A percentile compares a stretch with the other conserved stretches of the same genome.
phyloP scores from a whole-genome alignment of 2,797 vertebrate genomes.

The Triplophysa yarkandensis region DNA sequence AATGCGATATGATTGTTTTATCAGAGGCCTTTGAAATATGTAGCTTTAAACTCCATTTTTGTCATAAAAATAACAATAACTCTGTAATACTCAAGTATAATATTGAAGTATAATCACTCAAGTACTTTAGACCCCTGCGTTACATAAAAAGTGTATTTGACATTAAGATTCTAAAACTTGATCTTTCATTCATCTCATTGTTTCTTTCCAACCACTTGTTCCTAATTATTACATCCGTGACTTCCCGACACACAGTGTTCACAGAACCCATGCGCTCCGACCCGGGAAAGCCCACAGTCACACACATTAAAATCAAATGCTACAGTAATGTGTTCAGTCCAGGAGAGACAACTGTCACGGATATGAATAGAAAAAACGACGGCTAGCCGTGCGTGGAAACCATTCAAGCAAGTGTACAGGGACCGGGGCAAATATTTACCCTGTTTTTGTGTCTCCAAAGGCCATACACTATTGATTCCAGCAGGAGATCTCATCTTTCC shows the following conservation, averaged over 20 bases:
- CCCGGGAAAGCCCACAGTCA: neutral
- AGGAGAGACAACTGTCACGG: neutral
- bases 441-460: conserved; percentile 49
- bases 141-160: conserved; percentile 6
- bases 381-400: conserved; percentile 4
- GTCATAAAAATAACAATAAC: neutral
- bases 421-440: conserved; percentile 55
- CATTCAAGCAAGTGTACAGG: conserved; percentile 8
- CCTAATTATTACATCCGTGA: conserved; percentile 79
- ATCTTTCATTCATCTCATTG: conserved; percentile 68
- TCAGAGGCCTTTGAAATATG: neutral
- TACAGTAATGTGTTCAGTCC: conserved; percentile 56
- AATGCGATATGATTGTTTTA: neutral
- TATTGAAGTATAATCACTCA: neutral
- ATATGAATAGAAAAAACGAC: conserved; percentile 30
- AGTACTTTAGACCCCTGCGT: neutral
- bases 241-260: conserved; percentile 95
- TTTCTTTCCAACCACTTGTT: conserved; percentile 80
- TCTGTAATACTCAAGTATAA: neutral
- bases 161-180: conserved; percentile 70
- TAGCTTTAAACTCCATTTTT: neutral
- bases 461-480: conserved; percentile 61
- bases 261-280: conserved; percentile 79
- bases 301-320: conserved; percentile 44
- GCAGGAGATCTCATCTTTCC: conserved; percentile 52